Conservation (phyloP, 1,140 invertebrate genomes). For the Drosophila micromelanica region DNA sequence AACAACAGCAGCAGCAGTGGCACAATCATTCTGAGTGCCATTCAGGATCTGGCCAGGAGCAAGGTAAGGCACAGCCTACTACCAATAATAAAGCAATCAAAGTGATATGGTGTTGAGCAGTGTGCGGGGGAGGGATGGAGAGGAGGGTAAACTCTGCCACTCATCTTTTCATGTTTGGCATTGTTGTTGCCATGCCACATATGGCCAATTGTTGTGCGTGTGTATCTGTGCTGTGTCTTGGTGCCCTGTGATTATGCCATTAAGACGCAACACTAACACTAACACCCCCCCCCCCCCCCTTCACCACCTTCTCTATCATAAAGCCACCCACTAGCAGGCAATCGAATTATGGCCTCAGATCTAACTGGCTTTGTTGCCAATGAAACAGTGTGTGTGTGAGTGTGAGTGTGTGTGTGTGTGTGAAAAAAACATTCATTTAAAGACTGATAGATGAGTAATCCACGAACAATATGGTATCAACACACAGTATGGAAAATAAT, state of each 20-base stretch:
- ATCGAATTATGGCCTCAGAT: conserved; percentile 64
- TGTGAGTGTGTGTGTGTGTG: conserved; percentile 2
- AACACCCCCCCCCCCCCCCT: not conserved
- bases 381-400: conserved; percentile 1
- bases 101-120: conserved; percentile 75
- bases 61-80: conserved; percentile 37
- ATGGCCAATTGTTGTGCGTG: conserved; percentile 21
- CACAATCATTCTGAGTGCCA: conserved; percentile 62
- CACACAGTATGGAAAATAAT: not conserved
- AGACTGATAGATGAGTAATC: conserved; percentile 15
- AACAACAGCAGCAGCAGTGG: conserved; percentile 2
- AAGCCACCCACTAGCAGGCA: conserved; percentile 29
- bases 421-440: conserved; percentile 14
- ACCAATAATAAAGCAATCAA: conserved; percentile 82
- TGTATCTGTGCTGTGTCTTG: too few relatives aligned
- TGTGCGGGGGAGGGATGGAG: too few relatives aligned
- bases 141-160: too few relatives aligned
- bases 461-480: conserved; percentile 25
- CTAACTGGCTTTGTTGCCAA: conserved; percentile 30
- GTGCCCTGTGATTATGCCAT: not conserved
- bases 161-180: conserved; percentile 27
- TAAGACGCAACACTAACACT: conserved; percentile 18
- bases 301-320: too few relatives aligned
- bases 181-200: conserved; percentile 70
- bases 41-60: conserved; percentile 17